Base-by-base conservation (phyloP, 1,140 invertebrate species). In the Drosophila pruinosa region DNA sequence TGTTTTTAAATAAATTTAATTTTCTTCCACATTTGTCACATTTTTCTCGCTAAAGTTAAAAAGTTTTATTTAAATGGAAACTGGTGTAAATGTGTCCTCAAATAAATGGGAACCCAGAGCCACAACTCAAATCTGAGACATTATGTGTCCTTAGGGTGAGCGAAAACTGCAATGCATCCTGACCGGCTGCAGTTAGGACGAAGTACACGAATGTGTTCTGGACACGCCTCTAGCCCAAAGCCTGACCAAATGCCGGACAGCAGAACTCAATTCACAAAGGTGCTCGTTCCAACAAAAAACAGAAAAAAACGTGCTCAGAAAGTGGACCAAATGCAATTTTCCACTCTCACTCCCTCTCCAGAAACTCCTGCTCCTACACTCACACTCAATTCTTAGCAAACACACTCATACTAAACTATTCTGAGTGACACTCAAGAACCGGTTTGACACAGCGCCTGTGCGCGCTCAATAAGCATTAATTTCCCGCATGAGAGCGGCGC, bases 261-360 rank as follows among this genome's bases (percentile, higher is more conserved):
- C 62, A 72, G 47, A 72, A 73, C 75, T 83, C 79, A 58, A 71
- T 79, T 72, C 79, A 73, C 79, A 70, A 79, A 75, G 58, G 72
- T 41, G 28, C 24, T 19, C 41, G 56, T 67, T 58, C 22, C 31
- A 38, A 70, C 38, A 64, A 82, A 64, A 56, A 68, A 43, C 52
- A 65, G 61, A 39, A 79, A 75, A 73, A 72, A 72, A 76, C 73
- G 50, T 76, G 78, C 78, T 80, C 78, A 72, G 68, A 81, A 80
- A 76, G 61, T 81, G 62, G 68, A 76, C 76, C 78, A 80, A 80
- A 79, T 79, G 77, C 77, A 79, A 10, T 22, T 7, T 31, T 10
- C 26, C 39, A 7, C 53, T 26, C 19, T 31, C 58, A 39, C 26
- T 24, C 10, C 34, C 26, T 10, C 54, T n/a, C n/a, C n/a, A n/a